Evolutionary conservation across 53 echinoderm and acorn worm genomes (phyloP).

Genomic region (Echinometra lucunter): DNA sequence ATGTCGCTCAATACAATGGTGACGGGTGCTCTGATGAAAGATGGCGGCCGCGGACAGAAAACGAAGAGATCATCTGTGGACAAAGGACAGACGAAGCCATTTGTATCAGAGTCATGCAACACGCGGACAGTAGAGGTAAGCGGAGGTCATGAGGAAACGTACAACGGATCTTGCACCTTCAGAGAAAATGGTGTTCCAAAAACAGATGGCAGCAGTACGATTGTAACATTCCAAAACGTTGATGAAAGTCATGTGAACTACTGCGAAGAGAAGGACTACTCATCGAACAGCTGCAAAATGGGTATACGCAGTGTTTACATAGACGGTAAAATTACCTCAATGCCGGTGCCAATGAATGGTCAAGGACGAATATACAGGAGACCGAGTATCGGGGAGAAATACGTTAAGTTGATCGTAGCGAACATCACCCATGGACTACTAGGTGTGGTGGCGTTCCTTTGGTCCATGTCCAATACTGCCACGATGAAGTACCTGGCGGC

Average conservation of each 20-base stretch:
- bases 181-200: not conserved
- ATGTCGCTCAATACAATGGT: conserved; percentile 63
- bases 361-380: not conserved
- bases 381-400: conserved; percentile 24
- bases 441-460: conserved; percentile 11
- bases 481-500: conserved; percentile 64
- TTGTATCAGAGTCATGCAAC: not conserved
- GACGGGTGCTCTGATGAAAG: conserved; percentile 56
- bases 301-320: conserved; percentile 33
- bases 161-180: not conserved
- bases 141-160: not conserved
- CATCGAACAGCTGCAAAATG: not conserved
- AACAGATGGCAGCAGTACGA: not conserved
- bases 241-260: not conserved
- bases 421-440: conserved; percentile 63
- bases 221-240: not conserved
- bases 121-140: not conserved
- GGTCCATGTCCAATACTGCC: conserved; percentile 57
- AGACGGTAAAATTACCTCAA: not conserved
- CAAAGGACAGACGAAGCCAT: conserved; percentile 5
- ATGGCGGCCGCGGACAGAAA: not conserved
- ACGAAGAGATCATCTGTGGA: not conserved
- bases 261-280: not conserved
- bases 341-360: not conserved
- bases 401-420: not conserved